Evolutionary conservation across 2,113 vertebrate genomes (phyloP), one percentile per base, ranked within the genome.

Genomic region (Copsychus sechellarum): DNA sequence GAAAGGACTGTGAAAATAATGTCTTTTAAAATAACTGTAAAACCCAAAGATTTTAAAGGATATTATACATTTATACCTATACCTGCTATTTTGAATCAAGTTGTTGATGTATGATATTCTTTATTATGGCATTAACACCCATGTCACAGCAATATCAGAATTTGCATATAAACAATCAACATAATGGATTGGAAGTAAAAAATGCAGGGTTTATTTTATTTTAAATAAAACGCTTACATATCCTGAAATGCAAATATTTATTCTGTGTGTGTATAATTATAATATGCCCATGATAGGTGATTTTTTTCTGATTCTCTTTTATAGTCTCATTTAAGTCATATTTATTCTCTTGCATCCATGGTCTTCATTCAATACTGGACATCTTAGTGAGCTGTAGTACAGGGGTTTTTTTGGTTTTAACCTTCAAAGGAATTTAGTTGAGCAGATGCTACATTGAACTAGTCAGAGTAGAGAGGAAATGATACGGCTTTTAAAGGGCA

Each of bases 381-480:
- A 77, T 91, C 81, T 97, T 88, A 91, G 45, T 65, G 86, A 93
- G 86, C 91, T 82, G 86, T 81, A 78, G 83, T 94, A 88, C 85
- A 95, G 90, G 66, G 82, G 0, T 3, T 89, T 96, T 96, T 97
- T 97, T 84, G 77, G 89, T 88, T 98, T 98, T 98, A 98, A 98
- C 98, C 97, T 98, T 98, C 98, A 98, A 98, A 98, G 97, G 96
- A 98, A 98, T 98, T 98, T 98, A 97, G 96, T 95, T 98, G 96
- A 98, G 97, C 97, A 98, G 98, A 98, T 98, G 98, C 97, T 98
- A 97, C 96, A 97, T 94, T 97, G 97, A 98, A 97, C 97, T 95
- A 98, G 97, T 98, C 98, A 97, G 96, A 97, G 95, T 96, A 97
- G 97, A 98, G 98, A 98, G 97, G 97, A 98, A 98, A 98, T 97